Evolutionary conservation across 2,888 invertebrate species (phyloP).

Genomic region (Caenorhabditis sp.): DNA sequence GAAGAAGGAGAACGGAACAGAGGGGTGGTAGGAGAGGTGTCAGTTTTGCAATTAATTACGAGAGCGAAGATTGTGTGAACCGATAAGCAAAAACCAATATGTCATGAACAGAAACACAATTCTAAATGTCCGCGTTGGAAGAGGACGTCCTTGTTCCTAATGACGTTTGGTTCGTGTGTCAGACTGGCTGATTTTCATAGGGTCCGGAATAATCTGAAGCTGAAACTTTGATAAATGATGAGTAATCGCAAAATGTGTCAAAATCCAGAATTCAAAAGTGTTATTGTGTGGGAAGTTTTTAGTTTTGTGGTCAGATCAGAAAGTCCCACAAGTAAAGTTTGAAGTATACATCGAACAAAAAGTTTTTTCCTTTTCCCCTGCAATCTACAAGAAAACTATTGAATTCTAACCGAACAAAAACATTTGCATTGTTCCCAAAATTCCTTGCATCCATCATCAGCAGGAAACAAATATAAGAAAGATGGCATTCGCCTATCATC

Average conservation of each 20-base stretch:
- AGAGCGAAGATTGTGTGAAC: background rate
- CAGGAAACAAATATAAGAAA: background rate
- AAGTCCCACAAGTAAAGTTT: too few species aligned
- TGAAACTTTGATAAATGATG: too few species aligned
- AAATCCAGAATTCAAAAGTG: too few species aligned
- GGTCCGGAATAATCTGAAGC: too few species aligned
- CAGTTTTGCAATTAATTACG: conserved; percentile 24
- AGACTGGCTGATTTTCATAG: too few species aligned
- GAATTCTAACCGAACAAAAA: background rate
- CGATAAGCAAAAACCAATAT: conserved; percentile 7
- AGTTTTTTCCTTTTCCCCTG: too few species aligned
- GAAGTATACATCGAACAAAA: too few species aligned
- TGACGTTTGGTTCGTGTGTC: too few species aligned
- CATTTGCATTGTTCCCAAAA: conserved; percentile 14
- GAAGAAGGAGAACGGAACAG: conserved; percentile 4
- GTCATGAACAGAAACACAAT: conserved; percentile 17
- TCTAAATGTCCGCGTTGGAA: background rate
- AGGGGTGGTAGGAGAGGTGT: conserved; percentile 14
- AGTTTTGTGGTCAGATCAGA: too few species aligned
- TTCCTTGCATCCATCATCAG: background rate
- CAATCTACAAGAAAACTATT: too few species aligned
- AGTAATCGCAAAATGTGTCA: too few species aligned
- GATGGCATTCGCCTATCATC: conserved; percentile 12
- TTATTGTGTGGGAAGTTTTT: too few species aligned
- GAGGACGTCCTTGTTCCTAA: background rate